A percentile compares a stretch with the other conserved stretches of the same genome.
Conservation (phyloP, 2,888 invertebrate genomes). For the Eupithecia subumbrata region DNA sequence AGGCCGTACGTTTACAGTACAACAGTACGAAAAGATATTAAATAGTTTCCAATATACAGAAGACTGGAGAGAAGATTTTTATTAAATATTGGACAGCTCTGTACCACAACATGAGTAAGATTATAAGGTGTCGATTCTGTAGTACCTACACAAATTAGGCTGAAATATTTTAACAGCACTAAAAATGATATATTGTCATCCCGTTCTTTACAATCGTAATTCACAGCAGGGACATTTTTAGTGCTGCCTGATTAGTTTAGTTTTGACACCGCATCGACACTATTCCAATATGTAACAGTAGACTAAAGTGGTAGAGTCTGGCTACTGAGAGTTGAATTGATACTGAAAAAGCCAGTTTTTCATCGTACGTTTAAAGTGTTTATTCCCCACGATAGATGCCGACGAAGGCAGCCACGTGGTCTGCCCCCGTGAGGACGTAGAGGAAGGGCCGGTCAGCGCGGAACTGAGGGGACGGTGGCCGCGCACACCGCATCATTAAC, state of each 20-base stretch:
- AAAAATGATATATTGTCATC: background rate
- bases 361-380: background rate
- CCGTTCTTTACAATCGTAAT: background rate
- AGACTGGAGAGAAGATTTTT: background rate
- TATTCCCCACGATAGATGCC: slow-evolving; percentile 54
- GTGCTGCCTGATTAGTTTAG: background rate
- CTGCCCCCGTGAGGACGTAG: slow-evolving; percentile 61
- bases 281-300: background rate
- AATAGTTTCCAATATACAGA: background rate
- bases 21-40: background rate
- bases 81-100: background rate
- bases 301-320: background rate
- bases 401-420: slow-evolving; percentile 59
- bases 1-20: background rate
- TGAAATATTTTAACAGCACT: background rate
- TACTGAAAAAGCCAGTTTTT: background rate
- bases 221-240: background rate
- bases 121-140: background rate
- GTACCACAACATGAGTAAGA: background rate
- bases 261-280: background rate
- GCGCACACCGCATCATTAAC: slow-evolving; percentile 72
- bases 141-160: background rate
- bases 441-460: slow-evolving; percentile 75
- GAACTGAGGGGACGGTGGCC: slow-evolving; percentile 58
- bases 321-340: background rate